Evolutionary conservation across 2,888 invertebrate species (phyloP).

Genomic region (Drosophila demipolita): DNA sequence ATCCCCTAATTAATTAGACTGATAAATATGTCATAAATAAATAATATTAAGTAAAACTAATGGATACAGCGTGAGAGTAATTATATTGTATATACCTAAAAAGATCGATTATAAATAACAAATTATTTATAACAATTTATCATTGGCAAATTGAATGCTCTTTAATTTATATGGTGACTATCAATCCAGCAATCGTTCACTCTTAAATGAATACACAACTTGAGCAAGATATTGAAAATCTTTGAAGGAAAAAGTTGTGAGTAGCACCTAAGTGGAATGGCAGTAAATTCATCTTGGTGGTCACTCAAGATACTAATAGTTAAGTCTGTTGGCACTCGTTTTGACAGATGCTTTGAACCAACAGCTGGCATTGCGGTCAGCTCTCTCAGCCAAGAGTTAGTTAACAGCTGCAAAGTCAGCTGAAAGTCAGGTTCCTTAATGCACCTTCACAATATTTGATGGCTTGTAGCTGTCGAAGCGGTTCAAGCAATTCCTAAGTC

Average conservation of each 20-base stretch:
- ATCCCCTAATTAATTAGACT: background rate
- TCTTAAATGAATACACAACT: background rate
- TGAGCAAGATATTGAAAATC: background rate
- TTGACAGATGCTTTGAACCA: conserved; percentile 32
- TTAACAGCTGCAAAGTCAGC: conserved; percentile 39
- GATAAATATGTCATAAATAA: background rate
- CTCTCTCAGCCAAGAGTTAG: conserved; percentile 6
- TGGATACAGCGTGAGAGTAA: background rate
- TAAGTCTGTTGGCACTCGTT: conserved; percentile 20
- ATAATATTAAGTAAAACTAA: background rate
- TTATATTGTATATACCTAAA: background rate
- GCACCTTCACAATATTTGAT: conserved; percentile 60
- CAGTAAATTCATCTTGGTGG: conserved; percentile 2
- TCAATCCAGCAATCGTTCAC: background rate
- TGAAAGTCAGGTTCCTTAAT: conserved; percentile 56
- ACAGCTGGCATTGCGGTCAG: conserved; percentile 35
- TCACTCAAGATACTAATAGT: conserved; percentile 11
- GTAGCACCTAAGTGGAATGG: conserved; percentile 2
- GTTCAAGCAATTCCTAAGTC: conserved; percentile 34
- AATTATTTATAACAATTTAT: background rate
- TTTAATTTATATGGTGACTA: background rate
- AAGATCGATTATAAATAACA: background rate
- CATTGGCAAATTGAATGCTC: background rate
- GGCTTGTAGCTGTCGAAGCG: conserved; percentile 26
- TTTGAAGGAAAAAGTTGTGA: background rate